Base-by-base conservation (phyloP, 2,113 vertebrate species). In the Ailurus styani region DNA sequence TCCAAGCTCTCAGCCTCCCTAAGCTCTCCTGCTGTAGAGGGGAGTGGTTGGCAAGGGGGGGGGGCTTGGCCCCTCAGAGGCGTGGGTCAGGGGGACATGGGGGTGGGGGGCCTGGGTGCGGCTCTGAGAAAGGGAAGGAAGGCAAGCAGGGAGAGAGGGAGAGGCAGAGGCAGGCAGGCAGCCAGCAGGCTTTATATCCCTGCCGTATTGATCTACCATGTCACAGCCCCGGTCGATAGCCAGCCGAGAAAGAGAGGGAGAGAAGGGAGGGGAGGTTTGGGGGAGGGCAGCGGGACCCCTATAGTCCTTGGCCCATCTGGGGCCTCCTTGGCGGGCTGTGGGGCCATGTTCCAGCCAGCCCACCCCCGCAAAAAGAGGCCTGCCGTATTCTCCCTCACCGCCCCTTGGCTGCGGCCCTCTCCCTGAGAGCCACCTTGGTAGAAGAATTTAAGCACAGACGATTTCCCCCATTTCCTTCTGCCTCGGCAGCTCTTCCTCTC, bases 161-260 rank as follows among this genome's bases (percentile, higher is more conserved):
- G 96, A 97, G 89, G 96, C 96, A 96, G 91, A 97, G 93, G 97
- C 97, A 98, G 98, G 97, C 98, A 97, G 98, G 0, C 98, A 97
- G 98, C 97, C 98, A 95, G 98, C 97, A 96, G 89, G 97, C 98
- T 98, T 98, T 98, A 98, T 98, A 98, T 97, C 97, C 98, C 97
- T 96, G 97, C 98, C 40, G 98, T 98, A 98, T 98, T 98, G 98
- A 98, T 98, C 98, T 90, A 98, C 98, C 98, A 98, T 98, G 98
- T 98, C 98, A 98, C 98, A 98, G 98, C 96, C 97, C 93, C 97
- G 97, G 97, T 98, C 98, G 98, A 98, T 98, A 98, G 98, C 97
- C 96, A 97, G 95, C 97, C 54, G 79, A 97, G 97, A 97, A 98
- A 96, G 83, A 97, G 97, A 95, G 93, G 82, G 97, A 93, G 97